Base-by-base conservation (phyloP, 1,140 invertebrate species). In the Drosophila lacteicornis region DNA sequence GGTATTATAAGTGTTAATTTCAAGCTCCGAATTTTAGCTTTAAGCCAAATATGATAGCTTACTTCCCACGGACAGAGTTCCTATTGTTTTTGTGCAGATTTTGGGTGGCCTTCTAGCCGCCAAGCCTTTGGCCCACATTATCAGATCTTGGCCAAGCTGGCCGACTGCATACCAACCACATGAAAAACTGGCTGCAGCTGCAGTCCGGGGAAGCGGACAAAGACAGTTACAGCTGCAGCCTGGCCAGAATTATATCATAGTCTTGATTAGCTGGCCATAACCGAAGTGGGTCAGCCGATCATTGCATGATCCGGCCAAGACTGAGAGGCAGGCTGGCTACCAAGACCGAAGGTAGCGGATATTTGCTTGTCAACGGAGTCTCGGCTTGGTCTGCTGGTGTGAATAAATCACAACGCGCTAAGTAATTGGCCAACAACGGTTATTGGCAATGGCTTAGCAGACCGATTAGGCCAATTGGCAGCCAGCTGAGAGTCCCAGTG, bases 371-470 rank as follows among this genome's bases (percentile, higher is more conserved):
- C 80, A 79, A 75, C 75, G 80, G 69, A 55, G n/a, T n/a, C 49
- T 36, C 58, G 11, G 17, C 25, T 46, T 40, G 53, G 53, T 25
- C 40, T 69, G 50, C 40, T 71, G 75, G 75, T 70, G 75, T 50
- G 66, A 77, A 78, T 78, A 78, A 77, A 61, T 78, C 75, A 78
- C 63, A 60, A 49, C 17, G 65, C 42, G 45, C 66, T 82, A 88
- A 87, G 76, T 87, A 87, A 87, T 83, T 83, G 83, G 57, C 80
- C 61, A 87, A 86, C 61, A 87, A 86, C 83, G 71, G 83, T 87
- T 87, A 88, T 87, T 84, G 82, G 66, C 73, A 83, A 80, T 63
- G 65, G 78, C 76, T 79, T 65, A 79, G 68, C 68, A 57, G 60
- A 50, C 60, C 77, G 80, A 83, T 83, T 88, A 88, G 47, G 77